These are phyloP conservation scores for Melolontha melolontha DNA, from an alignment of 2,888 invertebrate genomes.

Conservation along the genomic window DNA sequence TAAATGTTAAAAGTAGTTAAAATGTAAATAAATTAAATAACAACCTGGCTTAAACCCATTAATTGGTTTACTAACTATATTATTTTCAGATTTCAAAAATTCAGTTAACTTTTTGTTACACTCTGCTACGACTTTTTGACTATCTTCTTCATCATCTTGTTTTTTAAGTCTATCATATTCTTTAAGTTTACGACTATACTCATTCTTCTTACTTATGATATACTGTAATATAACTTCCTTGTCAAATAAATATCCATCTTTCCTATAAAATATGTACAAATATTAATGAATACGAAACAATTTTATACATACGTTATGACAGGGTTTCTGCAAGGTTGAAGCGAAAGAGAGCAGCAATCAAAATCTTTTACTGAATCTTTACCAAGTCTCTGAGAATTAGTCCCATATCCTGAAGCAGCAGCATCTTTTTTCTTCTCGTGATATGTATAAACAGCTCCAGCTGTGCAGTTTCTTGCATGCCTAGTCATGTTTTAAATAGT, in stretches of 20 bases:
- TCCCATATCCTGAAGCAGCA: conserved; percentile 93
- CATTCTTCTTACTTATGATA: conserved; percentile 93
- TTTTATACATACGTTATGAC: conserved; percentile 79
- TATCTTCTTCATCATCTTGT: conserved; percentile 77
- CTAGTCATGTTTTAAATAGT: conserved; percentile 79
- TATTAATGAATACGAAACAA: neutral
- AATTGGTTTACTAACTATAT: conserved; percentile 71
- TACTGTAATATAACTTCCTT: conserved; percentile 97
- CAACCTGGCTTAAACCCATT: conserved; percentile 61
- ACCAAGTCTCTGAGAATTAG: conserved; percentile 86
- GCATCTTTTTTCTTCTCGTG: conserved; percentile 98
- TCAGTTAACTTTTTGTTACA: conserved; percentile 80
- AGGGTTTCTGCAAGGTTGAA: conserved; percentile 96
- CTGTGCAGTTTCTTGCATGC: conserved; percentile 98
- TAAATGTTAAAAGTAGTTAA: conserved; percentile 26
- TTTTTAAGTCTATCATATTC: conserved; percentile 91
- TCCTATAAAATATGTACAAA: conserved; percentile 57
- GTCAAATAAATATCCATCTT: conserved; percentile 95
- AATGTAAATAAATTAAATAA: neutral
- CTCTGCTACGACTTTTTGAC: conserved; percentile 79
- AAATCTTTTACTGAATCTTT: conserved; percentile 96
- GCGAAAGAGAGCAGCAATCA: conserved; percentile 95
- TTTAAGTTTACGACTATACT: conserved; percentile 88
- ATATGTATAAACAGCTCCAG: conserved; percentile 98
- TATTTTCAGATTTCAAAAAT: conserved; percentile 87